Evolutionary conservation across 37 sponge, comb jelly and placozoan genomes (phyloP).

Genomic region (Beroe forskalii): DNA sequence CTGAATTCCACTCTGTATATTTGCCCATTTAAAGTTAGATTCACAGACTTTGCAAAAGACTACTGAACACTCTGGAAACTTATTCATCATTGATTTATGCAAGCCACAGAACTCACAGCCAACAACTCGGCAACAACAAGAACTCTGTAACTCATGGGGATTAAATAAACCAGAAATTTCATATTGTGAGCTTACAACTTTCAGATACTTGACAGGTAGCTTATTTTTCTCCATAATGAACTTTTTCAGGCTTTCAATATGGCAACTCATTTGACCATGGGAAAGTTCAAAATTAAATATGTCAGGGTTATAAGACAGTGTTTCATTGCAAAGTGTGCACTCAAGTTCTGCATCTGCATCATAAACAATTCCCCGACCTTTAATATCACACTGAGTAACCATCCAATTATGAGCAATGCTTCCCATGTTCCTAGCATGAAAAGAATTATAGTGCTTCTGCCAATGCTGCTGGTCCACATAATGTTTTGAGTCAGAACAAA

Average conservation of each 20-base stretch:
- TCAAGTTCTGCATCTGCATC: background rate
- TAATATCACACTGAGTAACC: conserved; percentile 26
- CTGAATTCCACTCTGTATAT: background rate
- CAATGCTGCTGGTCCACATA: background rate
- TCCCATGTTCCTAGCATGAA: conserved; percentile 15
- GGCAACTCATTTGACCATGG: background rate
- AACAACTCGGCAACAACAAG: conserved; percentile 23
- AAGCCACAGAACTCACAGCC: conserved; percentile 31
- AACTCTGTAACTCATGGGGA: conserved; percentile 55
- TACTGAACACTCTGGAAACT: background rate
- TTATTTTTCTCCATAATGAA: background rate
- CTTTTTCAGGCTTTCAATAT: conserved; percentile 2
- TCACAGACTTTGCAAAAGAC: conserved; percentile 43
- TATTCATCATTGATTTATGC: conserved; percentile 38
- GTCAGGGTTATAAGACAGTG: background rate
- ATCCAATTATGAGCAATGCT: conserved; percentile 1
- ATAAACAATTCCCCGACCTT: conserved; percentile 19
- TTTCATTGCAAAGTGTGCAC: conserved; percentile 12
- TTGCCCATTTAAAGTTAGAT: conserved; percentile 1
- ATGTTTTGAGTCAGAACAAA: background rate
- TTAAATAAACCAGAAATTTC: conserved; percentile 19
- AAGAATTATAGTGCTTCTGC: conserved; percentile 5
- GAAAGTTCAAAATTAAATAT: conserved; percentile 4
- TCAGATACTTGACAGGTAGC: background rate
- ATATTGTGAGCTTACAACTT: background rate